Conservation (phyloP, 1,140 invertebrate genomes). For the Druon quercuslanigerum region DNA sequence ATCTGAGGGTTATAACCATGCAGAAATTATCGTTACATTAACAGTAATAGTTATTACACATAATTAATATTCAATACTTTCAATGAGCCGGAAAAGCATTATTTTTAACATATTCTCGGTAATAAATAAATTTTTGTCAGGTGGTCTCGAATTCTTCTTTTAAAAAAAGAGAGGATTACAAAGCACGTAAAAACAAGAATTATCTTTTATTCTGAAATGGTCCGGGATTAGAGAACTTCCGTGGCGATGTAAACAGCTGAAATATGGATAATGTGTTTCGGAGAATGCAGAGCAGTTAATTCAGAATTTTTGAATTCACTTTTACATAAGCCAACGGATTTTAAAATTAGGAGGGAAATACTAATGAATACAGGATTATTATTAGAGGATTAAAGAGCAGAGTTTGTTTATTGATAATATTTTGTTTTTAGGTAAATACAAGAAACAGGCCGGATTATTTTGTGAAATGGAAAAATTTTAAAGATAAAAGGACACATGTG, state of each 20-base stretch:
- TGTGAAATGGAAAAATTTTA: not conserved
- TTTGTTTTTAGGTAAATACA: not conserved
- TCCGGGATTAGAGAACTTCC: not conserved
- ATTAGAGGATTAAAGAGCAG: not conserved
- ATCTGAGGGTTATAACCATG: no score
- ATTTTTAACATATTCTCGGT: not conserved
- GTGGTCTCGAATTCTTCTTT: not conserved
- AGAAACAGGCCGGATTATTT: not conserved
- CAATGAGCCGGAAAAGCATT: not conserved
- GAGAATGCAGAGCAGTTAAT: conserved; percentile 1
- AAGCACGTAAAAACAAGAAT: not conserved
- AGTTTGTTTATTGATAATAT: not conserved
- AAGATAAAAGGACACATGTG: not conserved
- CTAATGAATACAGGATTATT: not conserved
- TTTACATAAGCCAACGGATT: not conserved
- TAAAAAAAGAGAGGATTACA: not conserved
- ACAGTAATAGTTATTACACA: no score
- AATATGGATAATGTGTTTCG: not conserved
- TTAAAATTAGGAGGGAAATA: not conserved
- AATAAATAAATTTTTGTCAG: not conserved
- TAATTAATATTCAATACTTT: no score
- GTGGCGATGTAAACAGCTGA: not conserved
- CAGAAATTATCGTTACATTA: no score
- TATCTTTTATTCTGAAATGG: not conserved
- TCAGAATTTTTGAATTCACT: not conserved